A percentile compares a stretch with the other conserved stretches of the same genome.
Evolutionary conservation across 2,113 vertebrate genomes (phyloP).

Genomic region (Madoqua kirkii): DNA sequence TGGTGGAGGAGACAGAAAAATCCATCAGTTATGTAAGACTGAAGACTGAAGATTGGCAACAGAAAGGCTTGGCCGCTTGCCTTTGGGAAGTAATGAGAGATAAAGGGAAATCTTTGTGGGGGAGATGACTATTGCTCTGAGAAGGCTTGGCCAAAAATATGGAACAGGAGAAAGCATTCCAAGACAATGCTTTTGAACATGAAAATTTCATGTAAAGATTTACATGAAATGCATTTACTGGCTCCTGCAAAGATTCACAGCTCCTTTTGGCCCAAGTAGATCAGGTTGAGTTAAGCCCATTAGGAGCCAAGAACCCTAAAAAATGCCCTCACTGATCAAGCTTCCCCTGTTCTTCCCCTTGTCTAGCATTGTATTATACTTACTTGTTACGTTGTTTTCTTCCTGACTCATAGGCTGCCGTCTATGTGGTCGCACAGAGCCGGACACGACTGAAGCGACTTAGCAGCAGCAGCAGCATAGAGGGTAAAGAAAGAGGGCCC

Average conservation of each 20-base stretch:
- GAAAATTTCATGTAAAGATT: neutral
- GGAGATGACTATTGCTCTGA: no score
- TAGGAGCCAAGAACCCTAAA: neutral
- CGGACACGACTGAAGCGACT: no score
- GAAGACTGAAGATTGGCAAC: neutral
- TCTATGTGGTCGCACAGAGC: no score
- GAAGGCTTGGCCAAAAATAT: neutral
- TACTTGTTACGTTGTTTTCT: neutral
- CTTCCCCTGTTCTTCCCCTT: neutral
- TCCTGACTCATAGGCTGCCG: neutral
- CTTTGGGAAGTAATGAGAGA: neutral
- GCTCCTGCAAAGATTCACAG: neutral
- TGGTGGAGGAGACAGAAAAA: neutral
- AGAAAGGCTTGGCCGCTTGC: neutral
- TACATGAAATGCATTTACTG: no score
- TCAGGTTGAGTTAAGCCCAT: neutral
- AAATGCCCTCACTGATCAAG: neutral
- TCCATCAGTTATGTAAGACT: neutral
- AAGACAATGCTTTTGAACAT: neutral
- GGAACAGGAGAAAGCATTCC: neutral
- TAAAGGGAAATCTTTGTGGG: neutral
- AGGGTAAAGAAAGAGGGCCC: neutral
- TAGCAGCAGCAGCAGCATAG: no score
- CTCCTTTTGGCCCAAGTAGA: neutral
- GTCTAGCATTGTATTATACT: neutral